These are phyloP conservation scores for Hucho hucho DNA, from an alignment of 2,113 vertebrate species.

Conservation along the genomic window DNA sequence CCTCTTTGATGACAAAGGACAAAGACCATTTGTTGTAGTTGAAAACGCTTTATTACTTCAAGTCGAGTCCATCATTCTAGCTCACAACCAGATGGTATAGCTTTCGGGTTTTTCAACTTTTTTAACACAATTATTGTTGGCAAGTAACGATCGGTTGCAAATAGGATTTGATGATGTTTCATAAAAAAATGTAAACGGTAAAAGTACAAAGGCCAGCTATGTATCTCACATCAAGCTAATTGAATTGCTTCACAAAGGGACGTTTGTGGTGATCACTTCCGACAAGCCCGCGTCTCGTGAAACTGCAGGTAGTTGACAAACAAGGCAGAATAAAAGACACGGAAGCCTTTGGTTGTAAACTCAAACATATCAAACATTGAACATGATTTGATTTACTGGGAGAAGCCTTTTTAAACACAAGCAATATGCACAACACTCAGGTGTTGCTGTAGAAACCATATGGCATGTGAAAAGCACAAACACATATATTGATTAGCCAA, in stretches of 20 bases:
- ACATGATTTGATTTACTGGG: slow-evolving; percentile 69
- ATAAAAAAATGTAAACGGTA: slow-evolving; percentile 28
- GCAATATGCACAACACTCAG: slow-evolving; percentile 59
- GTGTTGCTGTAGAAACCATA: slow-evolving; percentile 53
- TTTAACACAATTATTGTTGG: slow-evolving; percentile 55
- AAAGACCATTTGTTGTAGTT: slow-evolving; percentile 64
- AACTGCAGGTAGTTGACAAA: slow-evolving; percentile 81
- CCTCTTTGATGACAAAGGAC: slow-evolving; percentile 55
- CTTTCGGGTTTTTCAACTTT: slow-evolving; percentile 20
- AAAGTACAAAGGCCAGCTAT: slow-evolving; percentile 60
- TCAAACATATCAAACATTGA: slow-evolving; percentile 77
- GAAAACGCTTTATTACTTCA: slow-evolving; percentile 28
- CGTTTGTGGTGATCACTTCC: slow-evolving; percentile 67
- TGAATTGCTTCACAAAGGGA: slow-evolving; percentile 71
- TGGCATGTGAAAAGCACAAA: slow-evolving; percentile 41
- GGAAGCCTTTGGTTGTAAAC: slow-evolving; percentile 76
- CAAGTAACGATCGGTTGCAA: slow-evolving; percentile 47
- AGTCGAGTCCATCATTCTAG: slow-evolving; percentile 26
- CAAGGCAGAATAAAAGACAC: slow-evolving; percentile 66
- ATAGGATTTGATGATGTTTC: slow-evolving; percentile 49
- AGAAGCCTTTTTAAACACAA: slow-evolving; percentile 63
- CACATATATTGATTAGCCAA: slow-evolving; percentile 35
- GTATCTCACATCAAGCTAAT: slow-evolving; percentile 72
- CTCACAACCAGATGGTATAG: slow-evolving; percentile 61
- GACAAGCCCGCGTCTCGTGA: slow-evolving; percentile 73